Conservation (phyloP, 2,888 invertebrate genomes). For the Ennomos erosarius region DNA sequence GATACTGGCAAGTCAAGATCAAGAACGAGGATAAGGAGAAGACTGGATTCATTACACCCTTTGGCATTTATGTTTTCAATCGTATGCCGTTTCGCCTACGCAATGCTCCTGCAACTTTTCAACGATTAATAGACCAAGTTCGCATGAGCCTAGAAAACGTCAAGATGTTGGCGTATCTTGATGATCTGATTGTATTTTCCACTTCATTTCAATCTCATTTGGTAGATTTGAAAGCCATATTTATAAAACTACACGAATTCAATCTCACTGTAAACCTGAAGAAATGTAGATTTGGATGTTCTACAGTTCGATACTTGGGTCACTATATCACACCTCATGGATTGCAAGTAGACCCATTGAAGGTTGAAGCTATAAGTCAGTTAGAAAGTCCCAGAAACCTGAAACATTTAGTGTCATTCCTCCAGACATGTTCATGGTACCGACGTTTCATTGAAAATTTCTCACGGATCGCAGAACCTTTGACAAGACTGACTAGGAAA, state of each 20-base stretch:
- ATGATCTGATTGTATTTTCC: constrained; percentile 26
- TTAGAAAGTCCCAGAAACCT: not conserved
- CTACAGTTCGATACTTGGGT: constrained; percentile 42
- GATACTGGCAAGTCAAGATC: constrained; percentile 16
- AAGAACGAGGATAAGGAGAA: constrained; percentile 9
- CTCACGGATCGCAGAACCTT: constrained; percentile 12
- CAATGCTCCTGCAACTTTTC: constrained; percentile 16
- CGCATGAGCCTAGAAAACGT: constrained; percentile 4
- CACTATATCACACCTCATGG: constrained; percentile 45
- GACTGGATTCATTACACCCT: constrained; percentile 17
- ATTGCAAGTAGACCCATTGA: constrained; percentile 41
- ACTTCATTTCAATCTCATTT: constrained; percentile 17
- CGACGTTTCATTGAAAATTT: constrained; percentile 22
- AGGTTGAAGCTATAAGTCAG: constrained; percentile 29
- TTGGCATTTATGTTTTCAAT: constrained; percentile 7
- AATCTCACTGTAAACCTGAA: constrained; percentile 30
- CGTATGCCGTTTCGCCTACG: constrained; percentile 17
- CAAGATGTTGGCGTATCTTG: constrained; percentile 23
- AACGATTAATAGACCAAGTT: constrained; percentile 27
- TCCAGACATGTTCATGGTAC: constrained; percentile 22
- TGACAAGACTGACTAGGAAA: constrained; percentile 18
- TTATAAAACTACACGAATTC: constrained; percentile 24
- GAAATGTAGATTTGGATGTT: constrained; percentile 41
- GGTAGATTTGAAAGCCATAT: constrained; percentile 23
- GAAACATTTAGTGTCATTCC: constrained; percentile 17